Evolutionary conservation across 2,113 vertebrate genomes (phyloP), one percentile per base, ranked within the genome.

Genomic region (Dromaius novaehollandiae): DNA sequence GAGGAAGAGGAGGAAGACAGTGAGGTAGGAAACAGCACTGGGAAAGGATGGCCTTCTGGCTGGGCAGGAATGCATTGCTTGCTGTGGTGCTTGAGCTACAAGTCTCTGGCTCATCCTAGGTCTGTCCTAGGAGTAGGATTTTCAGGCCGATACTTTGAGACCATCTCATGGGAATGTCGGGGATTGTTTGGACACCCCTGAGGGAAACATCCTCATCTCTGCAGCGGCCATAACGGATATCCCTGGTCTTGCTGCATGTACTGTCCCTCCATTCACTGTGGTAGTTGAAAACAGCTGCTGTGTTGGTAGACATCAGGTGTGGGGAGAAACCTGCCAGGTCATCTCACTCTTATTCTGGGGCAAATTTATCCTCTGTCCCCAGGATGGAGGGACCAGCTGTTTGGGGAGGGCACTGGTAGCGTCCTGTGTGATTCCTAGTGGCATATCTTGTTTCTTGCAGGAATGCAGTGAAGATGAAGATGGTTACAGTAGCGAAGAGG

Each of bases 381-480:
- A 34, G 82, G 24, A n/a, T 18, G 51, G 95, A 76, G 86, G 48
- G 89, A 40, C 53, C 70, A 42, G 71, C 13, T 15, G 55, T 28
- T 38, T 66, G 90, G 90, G 92, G 66, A 86, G 91, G 94, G 81
- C 26, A n/a, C 58, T 26, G 34, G 1, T 13, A 13, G 38, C 13
- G 12, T 82, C 91, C 68, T 12, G 44, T 87, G 42, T 68, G 86
- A 68, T 75, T 88, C 50, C 68, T 56, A 11, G 68, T 89, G 95
- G 15, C 79, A 2, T 95, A 40, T 97, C 89, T 84, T 4, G 15
- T 88, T 86, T 80, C 80, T 89, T 94, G 75, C 34, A 99, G 99
- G 99, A 99, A 87, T 99, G 99, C 95, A 99, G 99, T 78, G 99
- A 98, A 85, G 98, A 98, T 89, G 98, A 98, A 46, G 98, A 98